phyloP scores from a whole-genome alignment of 2,113 vertebrate species.

The Mellivora capensis region DNA sequence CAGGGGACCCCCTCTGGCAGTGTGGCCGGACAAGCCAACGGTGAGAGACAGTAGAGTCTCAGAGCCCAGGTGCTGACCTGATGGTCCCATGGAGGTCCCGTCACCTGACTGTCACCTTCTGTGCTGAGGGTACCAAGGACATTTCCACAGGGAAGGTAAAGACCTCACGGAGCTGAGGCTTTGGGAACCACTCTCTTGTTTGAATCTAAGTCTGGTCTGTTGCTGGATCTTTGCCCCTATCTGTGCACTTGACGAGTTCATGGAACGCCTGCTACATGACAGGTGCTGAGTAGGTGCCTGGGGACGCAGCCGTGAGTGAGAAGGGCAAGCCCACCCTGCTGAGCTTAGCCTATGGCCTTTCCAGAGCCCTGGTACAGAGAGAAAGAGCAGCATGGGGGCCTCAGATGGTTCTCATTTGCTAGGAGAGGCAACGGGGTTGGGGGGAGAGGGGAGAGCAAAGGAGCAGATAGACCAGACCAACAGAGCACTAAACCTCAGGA shows the following conservation, averaged over 20 bases:
- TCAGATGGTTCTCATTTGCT: not conserved
- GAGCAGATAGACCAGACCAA: not conserved
- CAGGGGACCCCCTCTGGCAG: not conserved
- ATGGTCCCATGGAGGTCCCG: too few species aligned
- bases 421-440: not conserved
- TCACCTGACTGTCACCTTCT: rapidly evolving
- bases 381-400: not conserved
- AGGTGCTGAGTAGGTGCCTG: not conserved
- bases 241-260: too few species aligned
- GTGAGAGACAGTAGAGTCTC: not conserved
- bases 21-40: rapidly evolving
- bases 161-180: rapidly evolving
- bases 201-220: rapidly evolving
- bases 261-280: rapidly evolving
- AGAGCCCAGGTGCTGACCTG: not conserved
- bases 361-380: not conserved
- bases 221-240: not conserved
- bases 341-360: not conserved
- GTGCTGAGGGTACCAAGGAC: rapidly evolving
- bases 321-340: rapidly evolving
- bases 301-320: rapidly evolving
- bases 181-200: not conserved
- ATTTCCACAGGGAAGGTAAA: rapidly evolving
- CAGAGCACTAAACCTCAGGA: rapidly evolving
- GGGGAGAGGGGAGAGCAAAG: not conserved